Evolutionary conservation across 64 coral and sea anemone species (phyloP).

Genomic region (Stichodactyla mertensii): DNA sequence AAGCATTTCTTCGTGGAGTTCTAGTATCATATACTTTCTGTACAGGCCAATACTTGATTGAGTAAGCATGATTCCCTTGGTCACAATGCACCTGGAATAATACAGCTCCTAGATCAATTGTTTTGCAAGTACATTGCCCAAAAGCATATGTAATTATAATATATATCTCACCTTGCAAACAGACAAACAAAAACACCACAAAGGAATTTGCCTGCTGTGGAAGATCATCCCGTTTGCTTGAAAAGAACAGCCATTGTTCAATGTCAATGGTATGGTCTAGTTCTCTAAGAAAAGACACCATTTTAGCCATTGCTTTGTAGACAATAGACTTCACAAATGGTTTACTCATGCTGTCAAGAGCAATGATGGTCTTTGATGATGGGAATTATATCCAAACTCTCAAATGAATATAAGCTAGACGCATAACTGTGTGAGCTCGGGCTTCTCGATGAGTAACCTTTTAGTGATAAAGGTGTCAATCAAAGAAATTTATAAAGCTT

Average conservation of each 20-base stretch:
- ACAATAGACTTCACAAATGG: constrained; percentile 8
- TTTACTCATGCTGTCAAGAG: constrained; percentile 26
- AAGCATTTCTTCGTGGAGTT: constrained; percentile 26
- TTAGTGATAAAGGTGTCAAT: too few relatives aligned
- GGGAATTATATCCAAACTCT: too few relatives aligned
- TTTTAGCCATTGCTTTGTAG: neutral
- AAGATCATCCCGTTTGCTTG: constrained; percentile 22
- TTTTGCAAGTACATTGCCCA: too few relatives aligned
- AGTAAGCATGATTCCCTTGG: constrained; percentile 30
- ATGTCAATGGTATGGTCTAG: constrained; percentile 12
- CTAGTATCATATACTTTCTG: constrained; percentile 14
- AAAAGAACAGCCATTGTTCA: constrained; percentile 13
- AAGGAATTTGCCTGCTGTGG: constrained; percentile 36
- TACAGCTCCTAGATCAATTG: neutral
- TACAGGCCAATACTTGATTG: neutral
- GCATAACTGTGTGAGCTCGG: too few relatives aligned
- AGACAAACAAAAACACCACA: constrained; percentile 25
- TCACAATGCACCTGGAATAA: constrained; percentile 33
- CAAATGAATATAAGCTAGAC: too few relatives aligned
- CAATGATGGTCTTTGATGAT: neutral
- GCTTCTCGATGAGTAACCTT: too few relatives aligned
- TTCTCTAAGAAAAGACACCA: constrained; percentile 7
- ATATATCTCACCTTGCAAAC: neutral
- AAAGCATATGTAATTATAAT: too few relatives aligned
- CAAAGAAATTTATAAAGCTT: too few relatives aligned